Evolutionary conservation across 2,797 vertebrate species (phyloP).

Genomic region (Chrysolophus pictus): DNA sequence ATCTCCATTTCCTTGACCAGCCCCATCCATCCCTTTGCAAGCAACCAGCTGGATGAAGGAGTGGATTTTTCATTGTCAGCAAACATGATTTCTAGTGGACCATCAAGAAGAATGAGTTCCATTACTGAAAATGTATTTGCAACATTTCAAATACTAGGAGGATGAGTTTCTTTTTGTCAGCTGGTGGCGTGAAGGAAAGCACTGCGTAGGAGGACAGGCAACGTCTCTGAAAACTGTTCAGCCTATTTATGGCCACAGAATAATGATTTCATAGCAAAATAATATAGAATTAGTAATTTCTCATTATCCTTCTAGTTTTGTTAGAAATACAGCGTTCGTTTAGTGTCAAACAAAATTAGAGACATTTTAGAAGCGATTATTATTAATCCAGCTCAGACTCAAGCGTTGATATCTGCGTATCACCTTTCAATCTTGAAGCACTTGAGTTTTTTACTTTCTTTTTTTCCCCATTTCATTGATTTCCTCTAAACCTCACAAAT

Average conservation of each 20-base stretch:
- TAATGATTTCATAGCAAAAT: conserved; percentile 48
- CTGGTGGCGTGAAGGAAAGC: conserved; percentile 46
- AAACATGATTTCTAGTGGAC: conserved; percentile 9
- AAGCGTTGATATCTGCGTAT: background rate
- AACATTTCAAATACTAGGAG: conserved; percentile 39
- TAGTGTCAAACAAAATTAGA: background rate
- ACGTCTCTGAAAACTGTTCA: conserved; percentile 54
- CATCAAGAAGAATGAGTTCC: background rate
- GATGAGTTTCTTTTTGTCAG: conserved; percentile 44
- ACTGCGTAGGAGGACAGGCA: conserved; percentile 66
- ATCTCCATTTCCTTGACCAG: background rate
- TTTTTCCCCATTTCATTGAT: background rate
- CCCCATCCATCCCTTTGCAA: background rate
- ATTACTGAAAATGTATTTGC: conserved; percentile 40
- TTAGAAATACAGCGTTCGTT: background rate
- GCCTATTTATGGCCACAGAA: conserved; percentile 52
- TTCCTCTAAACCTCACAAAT: background rate
- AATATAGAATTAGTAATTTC: conserved; percentile 35
- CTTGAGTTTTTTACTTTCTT: background rate
- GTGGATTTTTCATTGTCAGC: background rate
- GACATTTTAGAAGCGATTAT: background rate
- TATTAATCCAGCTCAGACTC: background rate
- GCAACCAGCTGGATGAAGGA: background rate
- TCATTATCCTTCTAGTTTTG: background rate
- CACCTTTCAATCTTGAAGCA: background rate